Percentiles rank a stretch among this genome's conserved stretches.
phyloP scores from a whole-genome alignment of 2,888 invertebrate genomes.

The Nycteola revayana region DNA sequence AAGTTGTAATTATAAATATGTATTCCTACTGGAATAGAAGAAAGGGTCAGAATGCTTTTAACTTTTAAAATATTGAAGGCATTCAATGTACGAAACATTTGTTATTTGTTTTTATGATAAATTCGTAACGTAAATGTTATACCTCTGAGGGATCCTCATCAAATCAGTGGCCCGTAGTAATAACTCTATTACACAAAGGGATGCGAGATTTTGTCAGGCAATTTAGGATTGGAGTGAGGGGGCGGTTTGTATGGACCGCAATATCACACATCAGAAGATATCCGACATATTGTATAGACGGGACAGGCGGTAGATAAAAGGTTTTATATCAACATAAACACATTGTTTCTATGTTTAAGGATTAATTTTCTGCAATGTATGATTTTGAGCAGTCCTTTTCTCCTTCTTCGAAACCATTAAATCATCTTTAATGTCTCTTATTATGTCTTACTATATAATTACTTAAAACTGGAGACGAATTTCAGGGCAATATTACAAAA shows the following conservation, averaged over 20 bases:
- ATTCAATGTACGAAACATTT: no score
- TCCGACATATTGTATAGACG: constrained; percentile 36
- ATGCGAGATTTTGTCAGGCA: constrained; percentile 63
- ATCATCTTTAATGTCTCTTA: no score
- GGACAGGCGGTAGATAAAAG: constrained; percentile 12
- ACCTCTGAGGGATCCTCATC: constrained; percentile 47
- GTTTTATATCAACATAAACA: no score
- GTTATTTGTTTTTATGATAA: neutral
- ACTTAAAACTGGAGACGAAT: no score
- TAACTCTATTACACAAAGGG: constrained; percentile 70
- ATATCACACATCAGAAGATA: constrained; percentile 41
- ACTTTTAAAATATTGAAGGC: no score
- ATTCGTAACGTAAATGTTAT: constrained; percentile 24
- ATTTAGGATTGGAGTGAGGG: constrained; percentile 59
- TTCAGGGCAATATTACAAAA: no score
- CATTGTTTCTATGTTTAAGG: no score
- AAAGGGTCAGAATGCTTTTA: no score
- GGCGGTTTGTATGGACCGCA: constrained; percentile 43
- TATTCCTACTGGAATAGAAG: neutral
- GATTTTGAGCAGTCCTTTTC: no score
- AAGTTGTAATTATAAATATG: neutral
- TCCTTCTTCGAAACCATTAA: no score
- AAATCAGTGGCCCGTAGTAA: constrained; percentile 71
- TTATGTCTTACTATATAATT: no score
- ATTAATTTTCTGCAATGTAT: no score